These are phyloP conservation scores for Polyommatus iphigenia DNA, from an alignment of 2,888 invertebrate species.

Conservation along the genomic window DNA sequence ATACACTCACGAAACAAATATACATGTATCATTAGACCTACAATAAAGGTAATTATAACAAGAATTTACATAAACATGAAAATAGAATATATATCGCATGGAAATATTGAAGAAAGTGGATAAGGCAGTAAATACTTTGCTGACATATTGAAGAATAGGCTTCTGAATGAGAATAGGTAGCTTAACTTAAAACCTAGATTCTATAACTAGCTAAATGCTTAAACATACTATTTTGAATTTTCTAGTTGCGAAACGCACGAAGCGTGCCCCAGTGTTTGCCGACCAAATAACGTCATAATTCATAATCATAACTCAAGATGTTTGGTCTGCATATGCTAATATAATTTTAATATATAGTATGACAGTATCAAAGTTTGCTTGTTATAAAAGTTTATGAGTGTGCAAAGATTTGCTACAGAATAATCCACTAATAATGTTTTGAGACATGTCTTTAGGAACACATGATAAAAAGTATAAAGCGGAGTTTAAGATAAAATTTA, in stretches of 20 bases:
- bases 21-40: not conserved
- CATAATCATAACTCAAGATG: not conserved
- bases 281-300: not conserved
- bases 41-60: too few relatives aligned
- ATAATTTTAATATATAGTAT: not conserved
- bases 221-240: not conserved
- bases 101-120: not conserved
- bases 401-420: not conserved
- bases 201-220: not conserved
- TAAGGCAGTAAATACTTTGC: too few relatives aligned
- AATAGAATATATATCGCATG: not conserved
- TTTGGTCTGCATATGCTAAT: not conserved
- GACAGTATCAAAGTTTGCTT: not conserved
- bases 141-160: not conserved
- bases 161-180: not conserved
- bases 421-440: not conserved
- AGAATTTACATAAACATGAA: too few relatives aligned
- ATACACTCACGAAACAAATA: not conserved
- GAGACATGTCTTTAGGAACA: not conserved
- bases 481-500: not conserved
- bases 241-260: not conserved
- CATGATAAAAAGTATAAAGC: not conserved
- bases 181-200: not conserved
- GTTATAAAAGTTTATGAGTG: not conserved
- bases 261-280: not conserved